Base-by-base conservation (phyloP, 2,888 invertebrate species). In the Esperia sulphurella region DNA sequence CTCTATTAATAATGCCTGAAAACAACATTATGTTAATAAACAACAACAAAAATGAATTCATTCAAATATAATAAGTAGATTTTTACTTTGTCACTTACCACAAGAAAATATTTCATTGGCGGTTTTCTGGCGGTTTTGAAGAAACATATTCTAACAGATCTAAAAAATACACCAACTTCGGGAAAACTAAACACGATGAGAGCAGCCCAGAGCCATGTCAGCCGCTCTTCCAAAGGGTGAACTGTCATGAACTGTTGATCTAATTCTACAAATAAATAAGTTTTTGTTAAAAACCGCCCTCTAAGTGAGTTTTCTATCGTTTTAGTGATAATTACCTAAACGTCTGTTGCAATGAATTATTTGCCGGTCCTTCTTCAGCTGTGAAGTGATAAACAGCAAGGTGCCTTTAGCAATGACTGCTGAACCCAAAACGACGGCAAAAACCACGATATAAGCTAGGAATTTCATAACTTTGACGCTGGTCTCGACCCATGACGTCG, bases 131-230 rank as follows among this genome's bases (percentile, higher is more conserved):
- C 91, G 3, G 92, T 92, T 82, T 95, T 96, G 75, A 96, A 96
- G 53, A 94, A 90, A 61, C 92, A 93, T 63, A 95, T 93, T 64
- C 95, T 91, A 13, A 92, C 67, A 10, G 95, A 92, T 63, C 95
- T 90, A 5, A 96, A 73, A 62, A 96, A 92, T 8, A 93, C 92
- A 10, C 95, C 93, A 0, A 94, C 51, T 83, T 97, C 97, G 0
- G 97, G 97, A 14, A 94, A 83, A 38, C 93, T 86, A 69, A 95
- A 96, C 14, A 94, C 92, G 59, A 95, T 92, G 39, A 96, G 84
- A 29, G 96, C 75, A 43, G 94, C 92, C 96, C 96, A 97, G 10
- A 95, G 92, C 96, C 96, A 96, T 41, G 92, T 88, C 48, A 94
- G 86, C 55, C 93, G 91, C 67, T 95, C 94, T 61, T 91, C 91